A percentile compares a stretch with the other conserved stretches of the same genome.
Evolutionary conservation across 2,797 vertebrate species (phyloP).

Genomic region (Sebastes vulpes): DNA sequence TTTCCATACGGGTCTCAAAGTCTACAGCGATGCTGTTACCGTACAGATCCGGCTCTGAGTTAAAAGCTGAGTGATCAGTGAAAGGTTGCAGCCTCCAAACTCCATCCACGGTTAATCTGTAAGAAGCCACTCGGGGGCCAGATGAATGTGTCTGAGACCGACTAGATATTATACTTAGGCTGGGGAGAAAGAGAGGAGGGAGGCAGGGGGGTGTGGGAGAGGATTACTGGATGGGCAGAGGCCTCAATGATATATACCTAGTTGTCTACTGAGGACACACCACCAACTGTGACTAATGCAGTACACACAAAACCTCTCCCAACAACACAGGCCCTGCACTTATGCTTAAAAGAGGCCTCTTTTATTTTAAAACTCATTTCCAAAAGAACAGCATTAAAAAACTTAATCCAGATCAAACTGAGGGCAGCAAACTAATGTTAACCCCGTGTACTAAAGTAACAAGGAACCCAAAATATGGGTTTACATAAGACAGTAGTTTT

Average conservation of each 20-base stretch:
- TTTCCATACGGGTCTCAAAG: slow-evolving; percentile 65
- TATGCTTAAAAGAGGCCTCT: background rate
- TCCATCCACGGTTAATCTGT: slow-evolving; percentile 81
- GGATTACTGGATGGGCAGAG: slow-evolving; percentile 79
- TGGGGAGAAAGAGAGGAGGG: slow-evolving; percentile 64
- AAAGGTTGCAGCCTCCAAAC: slow-evolving; percentile 58
- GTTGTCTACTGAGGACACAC: slow-evolving; percentile 68
- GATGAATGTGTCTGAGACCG: slow-evolving; percentile 85
- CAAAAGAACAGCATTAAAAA: background rate
- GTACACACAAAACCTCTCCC: slow-evolving; percentile 49
- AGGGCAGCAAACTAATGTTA: background rate
- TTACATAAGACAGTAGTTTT: background rate
- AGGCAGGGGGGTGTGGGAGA: slow-evolving; percentile 66
- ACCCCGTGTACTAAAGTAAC: background rate
- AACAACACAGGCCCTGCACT: slow-evolving; percentile 22
- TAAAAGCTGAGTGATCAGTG: slow-evolving; percentile 80
- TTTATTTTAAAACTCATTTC: slow-evolving; percentile 17
- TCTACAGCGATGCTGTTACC: slow-evolving; percentile 50
- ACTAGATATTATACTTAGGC: slow-evolving; percentile 79
- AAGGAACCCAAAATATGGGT: background rate
- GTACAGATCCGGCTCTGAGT: slow-evolving; percentile 54
- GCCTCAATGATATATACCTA: slow-evolving; percentile 80
- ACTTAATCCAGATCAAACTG: background rate
- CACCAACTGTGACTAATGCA: slow-evolving; percentile 73
- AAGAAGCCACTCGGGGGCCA: slow-evolving; percentile 74